Percentiles rank a stretch among this genome's conserved stretches.
These are phyloP conservation scores for Corvus cornix DNA, from an alignment of 2,113 vertebrate species.

Conservation along the genomic window DNA sequence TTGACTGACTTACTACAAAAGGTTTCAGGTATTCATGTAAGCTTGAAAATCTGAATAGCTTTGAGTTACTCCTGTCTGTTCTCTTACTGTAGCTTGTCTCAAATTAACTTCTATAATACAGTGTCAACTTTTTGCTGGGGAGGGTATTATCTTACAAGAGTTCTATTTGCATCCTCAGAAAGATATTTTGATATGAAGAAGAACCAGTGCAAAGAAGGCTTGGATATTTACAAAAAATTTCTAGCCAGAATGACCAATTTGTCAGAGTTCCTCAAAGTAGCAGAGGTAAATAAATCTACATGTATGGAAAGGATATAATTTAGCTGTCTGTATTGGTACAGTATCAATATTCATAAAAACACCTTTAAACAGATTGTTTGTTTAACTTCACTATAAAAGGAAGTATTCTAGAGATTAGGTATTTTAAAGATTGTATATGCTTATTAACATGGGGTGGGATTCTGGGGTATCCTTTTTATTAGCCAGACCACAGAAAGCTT, in stretches of 20 bases:
- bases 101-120: neutral
- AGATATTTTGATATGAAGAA: slow-evolving; percentile 83
- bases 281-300: slow-evolving; percentile 66
- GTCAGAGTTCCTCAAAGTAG: slow-evolving; percentile 77
- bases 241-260: slow-evolving; percentile 75
- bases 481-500: neutral
- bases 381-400: neutral
- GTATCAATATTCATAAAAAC: neutral
- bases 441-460: neutral
- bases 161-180: slow-evolving; percentile 64
- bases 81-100: neutral
- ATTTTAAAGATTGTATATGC: neutral
- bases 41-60: neutral
- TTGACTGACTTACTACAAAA: neutral
- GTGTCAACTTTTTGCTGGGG: neutral
- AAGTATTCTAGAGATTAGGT: neutral
- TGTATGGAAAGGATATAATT: neutral
- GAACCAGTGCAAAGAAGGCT: slow-evolving; percentile 79
- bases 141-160: neutral
- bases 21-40: neutral
- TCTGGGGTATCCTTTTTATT: neutral
- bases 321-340: slow-evolving; percentile 31
- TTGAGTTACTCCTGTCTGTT: neutral
- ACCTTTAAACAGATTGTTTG: neutral
- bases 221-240: slow-evolving; percentile 83